phyloP scores from a whole-genome alignment of 2,113 vertebrate species.

The Sula dactylatra region DNA sequence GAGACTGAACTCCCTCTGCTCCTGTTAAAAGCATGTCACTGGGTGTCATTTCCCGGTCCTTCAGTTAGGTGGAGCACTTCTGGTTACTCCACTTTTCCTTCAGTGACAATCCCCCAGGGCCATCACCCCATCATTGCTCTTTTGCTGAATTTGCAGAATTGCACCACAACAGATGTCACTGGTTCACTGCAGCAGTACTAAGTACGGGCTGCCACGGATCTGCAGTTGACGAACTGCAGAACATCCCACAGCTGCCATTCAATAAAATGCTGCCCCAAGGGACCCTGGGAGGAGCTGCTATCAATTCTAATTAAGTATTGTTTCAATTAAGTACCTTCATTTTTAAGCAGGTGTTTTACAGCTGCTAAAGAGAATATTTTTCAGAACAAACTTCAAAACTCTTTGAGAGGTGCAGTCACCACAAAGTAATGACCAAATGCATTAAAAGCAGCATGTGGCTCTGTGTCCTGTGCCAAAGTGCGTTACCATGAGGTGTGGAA shows the following conservation, averaged over 20 bases:
- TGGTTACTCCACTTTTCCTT: background rate
- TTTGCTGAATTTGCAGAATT: background rate
- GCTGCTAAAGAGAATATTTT: background rate
- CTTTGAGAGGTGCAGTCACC: background rate
- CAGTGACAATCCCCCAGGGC: background rate
- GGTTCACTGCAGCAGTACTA: background rate
- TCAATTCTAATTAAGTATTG: background rate
- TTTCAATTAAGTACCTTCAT: background rate
- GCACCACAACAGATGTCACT: background rate
- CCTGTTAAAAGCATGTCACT: accelerated
- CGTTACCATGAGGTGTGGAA: accelerated
- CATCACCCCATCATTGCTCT: background rate
- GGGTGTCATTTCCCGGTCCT: background rate
- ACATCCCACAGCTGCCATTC: background rate
- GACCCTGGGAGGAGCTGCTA: background rate
- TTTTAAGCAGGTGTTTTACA: background rate
- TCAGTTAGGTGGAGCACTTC: background rate
- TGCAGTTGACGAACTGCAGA: background rate
- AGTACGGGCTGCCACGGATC: background rate
- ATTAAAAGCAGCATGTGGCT: background rate
- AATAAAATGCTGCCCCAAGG: background rate
- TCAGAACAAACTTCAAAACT: background rate
- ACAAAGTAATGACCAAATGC: background rate
- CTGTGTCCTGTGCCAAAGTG: background rate
- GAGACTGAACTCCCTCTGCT: background rate